Evolutionary conservation across 2,113 vertebrate genomes (phyloP).

Genomic region (Theropithecus gelada): DNA sequence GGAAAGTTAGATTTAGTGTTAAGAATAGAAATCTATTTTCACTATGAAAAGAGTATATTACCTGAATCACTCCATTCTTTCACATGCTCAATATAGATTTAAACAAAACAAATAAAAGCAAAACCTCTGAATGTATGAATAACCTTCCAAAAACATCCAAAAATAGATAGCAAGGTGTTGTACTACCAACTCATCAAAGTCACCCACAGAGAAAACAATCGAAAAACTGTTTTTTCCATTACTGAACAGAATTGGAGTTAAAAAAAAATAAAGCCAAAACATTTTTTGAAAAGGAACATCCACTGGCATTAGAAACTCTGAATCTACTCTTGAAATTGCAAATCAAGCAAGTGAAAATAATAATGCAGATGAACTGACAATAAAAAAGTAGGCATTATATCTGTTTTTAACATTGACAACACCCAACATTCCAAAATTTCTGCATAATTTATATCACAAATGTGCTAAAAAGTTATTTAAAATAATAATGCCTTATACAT

Average conservation of each 20-base stretch:
- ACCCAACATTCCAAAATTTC: slow-evolving; percentile 50
- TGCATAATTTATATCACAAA: slow-evolving; percentile 59
- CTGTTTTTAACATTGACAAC: slow-evolving; percentile 72
- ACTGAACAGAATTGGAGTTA: slow-evolving; percentile 23
- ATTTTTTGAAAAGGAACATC: slow-evolving; percentile 63
- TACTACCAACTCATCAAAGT: slow-evolving; percentile 15
- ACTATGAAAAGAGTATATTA: neutral
- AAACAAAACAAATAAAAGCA: neutral
- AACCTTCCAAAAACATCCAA: slow-evolving; percentile 54
- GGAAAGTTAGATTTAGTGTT: slow-evolving; percentile 32
- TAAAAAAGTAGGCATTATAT: slow-evolving; percentile 67
- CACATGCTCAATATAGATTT: neutral
- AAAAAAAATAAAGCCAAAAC: slow-evolving; percentile 61
- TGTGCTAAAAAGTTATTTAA: neutral
- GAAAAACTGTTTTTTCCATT: slow-evolving; percentile 76
- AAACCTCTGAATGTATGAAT: neutral
- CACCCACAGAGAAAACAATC: slow-evolving; percentile 9
- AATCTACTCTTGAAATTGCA: slow-evolving; percentile 71
- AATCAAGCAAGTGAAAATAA: slow-evolving; percentile 73
- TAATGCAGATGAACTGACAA: slow-evolving; percentile 68
- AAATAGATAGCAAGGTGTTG: slow-evolving; percentile 41
- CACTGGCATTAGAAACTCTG: slow-evolving; percentile 56
- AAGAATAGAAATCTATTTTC: neutral
- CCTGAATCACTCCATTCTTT: neutral
- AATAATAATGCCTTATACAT: neutral